Conservation (phyloP, 2,797 vertebrate species). For the Poecilia gillii region DNA sequence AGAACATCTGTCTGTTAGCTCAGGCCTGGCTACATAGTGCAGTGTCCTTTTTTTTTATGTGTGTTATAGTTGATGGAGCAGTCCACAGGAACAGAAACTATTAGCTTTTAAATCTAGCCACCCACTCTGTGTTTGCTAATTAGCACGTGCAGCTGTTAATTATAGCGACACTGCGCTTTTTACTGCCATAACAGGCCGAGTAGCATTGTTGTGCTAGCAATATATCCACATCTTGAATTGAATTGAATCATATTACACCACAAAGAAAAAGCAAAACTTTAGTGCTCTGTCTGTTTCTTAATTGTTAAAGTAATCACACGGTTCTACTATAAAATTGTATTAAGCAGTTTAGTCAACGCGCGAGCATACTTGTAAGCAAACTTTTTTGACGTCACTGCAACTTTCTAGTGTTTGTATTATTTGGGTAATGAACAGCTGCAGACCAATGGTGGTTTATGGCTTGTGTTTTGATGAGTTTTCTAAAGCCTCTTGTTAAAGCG, state of each 20-base stretch:
- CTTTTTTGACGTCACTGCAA: not conserved
- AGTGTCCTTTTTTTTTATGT: not conserved
- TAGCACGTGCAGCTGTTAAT: not conserved
- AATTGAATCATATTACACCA: not conserved
- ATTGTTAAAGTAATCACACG: not conserved
- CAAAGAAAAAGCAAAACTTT: fast-evolving
- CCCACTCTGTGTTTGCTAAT: not conserved
- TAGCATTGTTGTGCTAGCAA: slow-evolving; percentile 47
- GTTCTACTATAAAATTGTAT: not conserved
- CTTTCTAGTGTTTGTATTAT: not conserved
- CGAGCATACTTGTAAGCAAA: not conserved
- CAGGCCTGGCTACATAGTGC: slow-evolving; percentile 46
- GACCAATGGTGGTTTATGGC: not conserved
- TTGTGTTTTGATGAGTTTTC: not conserved
- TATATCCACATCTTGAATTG: not conserved
- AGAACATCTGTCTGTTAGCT: slow-evolving; percentile 54
- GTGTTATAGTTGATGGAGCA: too few species aligned
- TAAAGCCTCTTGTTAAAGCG: not conserved
- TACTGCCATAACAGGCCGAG: slow-evolving; percentile 35
- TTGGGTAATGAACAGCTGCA: not conserved
- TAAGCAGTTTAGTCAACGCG: not conserved
- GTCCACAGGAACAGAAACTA: not conserved
- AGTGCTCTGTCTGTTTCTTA: not conserved
- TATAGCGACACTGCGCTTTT: slow-evolving; percentile 9
- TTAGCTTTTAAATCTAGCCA: not conserved